Evolutionary conservation across 1,140 invertebrate species (phyloP).

Genomic region (Centruroides sculpturatus): DNA sequence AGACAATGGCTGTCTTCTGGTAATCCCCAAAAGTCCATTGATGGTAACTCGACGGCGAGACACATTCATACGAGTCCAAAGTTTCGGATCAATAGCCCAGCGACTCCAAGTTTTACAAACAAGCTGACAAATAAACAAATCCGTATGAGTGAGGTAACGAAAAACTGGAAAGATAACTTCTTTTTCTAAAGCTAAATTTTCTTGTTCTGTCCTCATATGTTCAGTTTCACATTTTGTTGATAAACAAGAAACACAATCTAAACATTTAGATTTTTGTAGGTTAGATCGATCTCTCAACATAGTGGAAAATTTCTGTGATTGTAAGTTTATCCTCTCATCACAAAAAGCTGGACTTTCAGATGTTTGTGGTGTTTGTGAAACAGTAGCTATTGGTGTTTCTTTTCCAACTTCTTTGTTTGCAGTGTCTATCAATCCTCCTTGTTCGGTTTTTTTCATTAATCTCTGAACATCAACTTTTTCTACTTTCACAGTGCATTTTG

Average conservation of each 20-base stretch:
- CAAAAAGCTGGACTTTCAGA: no score
- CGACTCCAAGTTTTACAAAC: constrained; percentile 80
- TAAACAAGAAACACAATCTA: constrained; percentile 31
- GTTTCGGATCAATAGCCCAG: constrained; percentile 57
- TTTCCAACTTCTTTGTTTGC: no score
- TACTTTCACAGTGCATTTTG: not conserved
- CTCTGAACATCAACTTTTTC: not conserved
- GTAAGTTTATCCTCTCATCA: not conserved
- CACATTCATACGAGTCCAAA: constrained; percentile 72
- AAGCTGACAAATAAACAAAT: constrained; percentile 58
- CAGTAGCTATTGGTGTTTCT: not conserved
- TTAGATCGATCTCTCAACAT: constrained; percentile 15
- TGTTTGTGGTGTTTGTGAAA: no score
- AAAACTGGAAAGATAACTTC: constrained; percentile 54
- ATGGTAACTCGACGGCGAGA: constrained; percentile 45
- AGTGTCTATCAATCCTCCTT: not conserved
- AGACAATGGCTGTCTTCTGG: constrained; percentile 67
- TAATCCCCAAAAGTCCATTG: constrained; percentile 58
- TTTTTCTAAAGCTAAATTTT: constrained; percentile 29
- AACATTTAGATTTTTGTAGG: constrained; percentile 24
- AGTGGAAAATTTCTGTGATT: constrained; percentile 2
- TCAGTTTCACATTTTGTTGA: constrained; percentile 18
- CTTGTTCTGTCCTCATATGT: constrained; percentile 3
- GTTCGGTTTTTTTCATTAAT: not conserved
- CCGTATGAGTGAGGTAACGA: constrained; percentile 47